Evolutionary conservation across 2,113 vertebrate genomes (phyloP), one percentile per base, ranked within the genome.

Genomic region (Periophthalmodon schlosseri): DNA sequence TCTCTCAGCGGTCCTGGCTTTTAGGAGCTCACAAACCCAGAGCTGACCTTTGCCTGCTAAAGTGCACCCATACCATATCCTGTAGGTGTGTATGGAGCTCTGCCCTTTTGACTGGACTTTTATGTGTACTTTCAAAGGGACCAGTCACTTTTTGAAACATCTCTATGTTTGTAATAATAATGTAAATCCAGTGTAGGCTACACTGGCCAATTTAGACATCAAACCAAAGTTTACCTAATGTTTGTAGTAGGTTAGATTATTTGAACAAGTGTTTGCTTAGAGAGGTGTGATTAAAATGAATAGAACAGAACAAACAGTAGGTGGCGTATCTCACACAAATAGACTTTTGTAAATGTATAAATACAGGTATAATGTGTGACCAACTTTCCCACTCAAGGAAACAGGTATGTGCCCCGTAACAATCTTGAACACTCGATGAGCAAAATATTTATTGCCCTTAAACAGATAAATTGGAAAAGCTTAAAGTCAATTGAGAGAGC

Each of bases 101-200:
- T 79, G 82, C 61, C 81, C 84, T 88, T 88, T 28, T 79, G 18
- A 52, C 64, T 68, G 74, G 52, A 72, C 82, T 80, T 86, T 86
- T 50, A 85, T 74, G 67, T 64, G 50, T 34, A 46, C 14, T 68
- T 85, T 83, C 70, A 86, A 80, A 80, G 69, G 68, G 20, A 14
- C 4, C 28, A 33, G 49, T 24, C 47, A n/a, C 28, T 63, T n/a
- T 64, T 50, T 69, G 68, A 33, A 72, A 57, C 21, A 68, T 36
- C 47, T 61, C 39, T 16, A 78, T 3, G 28, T 68, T 33, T 52
- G 74, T 11, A 80, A 28, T 28, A 63, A 63, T 77, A 28, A 2
- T 52, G 15, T 57, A 23, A 57, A 52, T 50, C 49, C 20, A 54
- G 50, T 54, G 20, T n/a, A 54, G 20, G 20, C 14, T 54, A 54